Base-by-base conservation (phyloP, 2,113 vertebrate genomes). In the Bothrops jararaca region DNA sequence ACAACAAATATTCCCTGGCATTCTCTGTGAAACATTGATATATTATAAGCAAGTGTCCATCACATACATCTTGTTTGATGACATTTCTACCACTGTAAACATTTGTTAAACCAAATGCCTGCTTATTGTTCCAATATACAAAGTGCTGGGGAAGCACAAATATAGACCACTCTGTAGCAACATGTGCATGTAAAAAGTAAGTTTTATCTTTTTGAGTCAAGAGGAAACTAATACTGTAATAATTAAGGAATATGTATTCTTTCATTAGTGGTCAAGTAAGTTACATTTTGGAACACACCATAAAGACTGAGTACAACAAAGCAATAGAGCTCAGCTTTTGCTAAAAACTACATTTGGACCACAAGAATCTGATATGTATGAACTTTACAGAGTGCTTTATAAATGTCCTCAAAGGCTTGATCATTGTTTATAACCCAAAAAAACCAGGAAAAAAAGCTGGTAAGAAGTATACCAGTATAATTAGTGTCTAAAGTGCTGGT, bases 131-230 rank as follows among this genome's bases (percentile, higher is more conserved):
- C 56, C 39, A 56, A 94, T 96, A 96, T 88, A 42, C 94, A 90
- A 92, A 89, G 93, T 95, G 91, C 94, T 93, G 54, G 93, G 52
- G 92, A 57, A 86, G 92, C 92, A 92, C 92, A 92, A 64, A 93
- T 91, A 53, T 24, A 89, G 90, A 95, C 95, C 93, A 95, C 23
- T 93, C 96, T 97, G 86, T 91, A 94, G 93, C 95, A 96, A 96
- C 88, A 95, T 96, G 95, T 97, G 97, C 97, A 97, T 97, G 97
- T 95, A 95, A 93, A 95, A 90, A 86, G 23, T 53, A 90, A 95
- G 94, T 90, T 91, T 89, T 86, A 48, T 95, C 91, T 95, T 94
- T 95, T 93, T 91, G 92, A 95, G 93, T 93, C 64, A 86, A 92
- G 95, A 93, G 96, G 94, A 94, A 95, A 94, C 88, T 91, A 91